Evolutionary conservation across 2,888 invertebrate genomes (phyloP), one percentile per base, ranked within the genome.

Genomic region (Tethea ocularis): DNA sequence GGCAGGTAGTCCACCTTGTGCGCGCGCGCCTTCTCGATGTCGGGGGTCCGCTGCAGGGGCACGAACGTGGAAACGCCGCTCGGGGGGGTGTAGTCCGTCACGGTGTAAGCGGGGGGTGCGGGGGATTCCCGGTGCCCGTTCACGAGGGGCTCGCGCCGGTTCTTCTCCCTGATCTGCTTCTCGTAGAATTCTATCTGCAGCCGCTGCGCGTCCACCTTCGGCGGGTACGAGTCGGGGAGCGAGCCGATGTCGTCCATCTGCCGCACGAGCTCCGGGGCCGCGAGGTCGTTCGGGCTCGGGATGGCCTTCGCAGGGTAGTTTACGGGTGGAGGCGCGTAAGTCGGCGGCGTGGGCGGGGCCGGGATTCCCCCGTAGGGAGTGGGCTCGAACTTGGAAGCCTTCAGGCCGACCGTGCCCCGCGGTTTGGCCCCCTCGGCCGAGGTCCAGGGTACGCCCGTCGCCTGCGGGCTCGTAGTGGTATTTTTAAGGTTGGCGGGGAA

Each of bases 371-470:
- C 41, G 41, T 17, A 41, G 41, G 77, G 22, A 74, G 74, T 17
- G 75, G 67, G 41, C 69, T 95, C 95, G 71, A 95, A 95, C 80
- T 94, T 95, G 23, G 92, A 87, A 0, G 94, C 92, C 22, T 94
- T 93, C 29, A 93, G 82, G 69, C 90, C 93, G 20, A 94, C 80
- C 7, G 93, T 93, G 64, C 94, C 89, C 55, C 91, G 91, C 52
- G 94, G 92, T 69, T 80, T 81, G 51, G 82, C 75, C 4, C 87
- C 80, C 20, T 89, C 88, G 1, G 84, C 79, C 0, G 86, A 76
- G 33, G 87, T 80, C 95, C 95, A 95, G 20, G 85, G 94, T n/a
- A 78, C 74, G 33, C 62, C 70, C 3, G 69, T 1, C 8, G 20
- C 20, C 41, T 17, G 20, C 5, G 41, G 41, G n/a, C 20, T 46